These are phyloP conservation scores for Oscheius sp. DNA, from an alignment of 2,888 invertebrate species.

Conservation along the genomic window DNA sequence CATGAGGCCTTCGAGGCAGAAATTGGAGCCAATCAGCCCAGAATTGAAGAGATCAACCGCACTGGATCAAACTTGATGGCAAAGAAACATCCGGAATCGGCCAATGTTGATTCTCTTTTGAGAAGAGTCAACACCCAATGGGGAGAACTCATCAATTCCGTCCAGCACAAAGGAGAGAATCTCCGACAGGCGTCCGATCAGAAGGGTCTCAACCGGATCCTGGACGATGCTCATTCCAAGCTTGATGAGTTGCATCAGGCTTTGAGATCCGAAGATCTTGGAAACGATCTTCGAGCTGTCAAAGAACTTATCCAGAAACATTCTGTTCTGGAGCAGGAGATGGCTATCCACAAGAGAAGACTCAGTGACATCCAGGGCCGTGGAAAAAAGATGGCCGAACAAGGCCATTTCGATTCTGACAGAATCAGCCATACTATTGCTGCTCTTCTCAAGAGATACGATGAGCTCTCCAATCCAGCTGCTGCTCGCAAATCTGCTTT, in stretches of 20 bases:
- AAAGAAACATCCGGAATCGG: slow-evolving; percentile 81
- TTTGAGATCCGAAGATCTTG: slow-evolving; percentile 80
- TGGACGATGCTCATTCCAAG: slow-evolving; percentile 89
- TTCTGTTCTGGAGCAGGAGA: slow-evolving; percentile 83
- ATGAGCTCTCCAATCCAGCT: slow-evolving; percentile 81
- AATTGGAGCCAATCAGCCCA: slow-evolving; percentile 75
- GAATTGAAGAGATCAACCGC: slow-evolving; percentile 74
- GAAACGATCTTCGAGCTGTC: slow-evolving; percentile 89
- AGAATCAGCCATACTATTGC: slow-evolving; percentile 78
- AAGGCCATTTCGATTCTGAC: slow-evolving; percentile 92
- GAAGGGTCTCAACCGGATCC: slow-evolving; percentile 78
- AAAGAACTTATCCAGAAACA: slow-evolving; percentile 84
- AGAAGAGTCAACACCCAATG: slow-evolving; percentile 83
- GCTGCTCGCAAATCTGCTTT: slow-evolving; percentile 74
- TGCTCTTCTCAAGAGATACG: slow-evolving; percentile 76
- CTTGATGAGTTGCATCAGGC: slow-evolving; percentile 86
- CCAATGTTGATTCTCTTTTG: slow-evolving; percentile 81
- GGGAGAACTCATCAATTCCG: slow-evolving; percentile 82
- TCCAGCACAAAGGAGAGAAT: slow-evolving; percentile 76
- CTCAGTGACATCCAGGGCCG: slow-evolving; percentile 77
- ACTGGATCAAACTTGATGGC: slow-evolving; percentile 83
- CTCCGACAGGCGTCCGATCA: slow-evolving; percentile 65
- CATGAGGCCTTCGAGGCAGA: slow-evolving; percentile 77
- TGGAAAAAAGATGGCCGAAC: slow-evolving; percentile 88
- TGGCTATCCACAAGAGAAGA: slow-evolving; percentile 85